Percentiles rank a stretch among this genome's conserved stretches.
Conservation (phyloP, 2,113 vertebrate genomes). For the Nibea coibor region DNA sequence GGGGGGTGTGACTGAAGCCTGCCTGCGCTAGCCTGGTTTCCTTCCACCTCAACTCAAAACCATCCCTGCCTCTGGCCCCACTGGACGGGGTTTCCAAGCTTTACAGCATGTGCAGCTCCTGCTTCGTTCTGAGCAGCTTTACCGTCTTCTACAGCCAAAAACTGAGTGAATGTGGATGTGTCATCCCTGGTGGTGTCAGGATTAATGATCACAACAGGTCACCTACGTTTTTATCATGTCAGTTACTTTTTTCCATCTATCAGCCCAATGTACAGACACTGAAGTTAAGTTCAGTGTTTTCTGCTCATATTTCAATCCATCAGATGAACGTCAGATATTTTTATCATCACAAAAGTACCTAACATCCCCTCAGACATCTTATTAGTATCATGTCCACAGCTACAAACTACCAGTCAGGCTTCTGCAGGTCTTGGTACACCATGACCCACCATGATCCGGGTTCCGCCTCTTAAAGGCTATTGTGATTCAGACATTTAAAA, state of each 20-base stretch:
- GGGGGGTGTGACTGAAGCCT: conserved; percentile 61
- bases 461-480: too few relatives aligned
- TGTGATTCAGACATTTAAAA: too few relatives aligned
- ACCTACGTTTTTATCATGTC: background rate
- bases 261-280: background rate
- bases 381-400: too few relatives aligned
- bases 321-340: too few relatives aligned
- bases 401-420: too few relatives aligned
- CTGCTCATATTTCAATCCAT: too few relatives aligned
- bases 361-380: too few relatives aligned
- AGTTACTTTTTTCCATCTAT: background rate
- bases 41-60: conserved; percentile 41
- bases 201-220: background rate
- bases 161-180: conserved; percentile 40
- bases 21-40: conserved; percentile 72
- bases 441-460: too few relatives aligned
- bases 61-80: conserved; percentile 17
- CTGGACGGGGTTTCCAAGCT: conserved; percentile 42
- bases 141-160: conserved; percentile 44
- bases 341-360: too few relatives aligned
- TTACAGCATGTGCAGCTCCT: conserved; percentile 79
- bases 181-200: conserved; percentile 11
- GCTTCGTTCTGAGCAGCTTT: conserved; percentile 67
- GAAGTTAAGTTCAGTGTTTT: background rate
- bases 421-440: too few relatives aligned